These are phyloP conservation scores for Polyodon spathula DNA, from an alignment of 2,113 vertebrate genomes.

Conservation along the genomic window DNA sequence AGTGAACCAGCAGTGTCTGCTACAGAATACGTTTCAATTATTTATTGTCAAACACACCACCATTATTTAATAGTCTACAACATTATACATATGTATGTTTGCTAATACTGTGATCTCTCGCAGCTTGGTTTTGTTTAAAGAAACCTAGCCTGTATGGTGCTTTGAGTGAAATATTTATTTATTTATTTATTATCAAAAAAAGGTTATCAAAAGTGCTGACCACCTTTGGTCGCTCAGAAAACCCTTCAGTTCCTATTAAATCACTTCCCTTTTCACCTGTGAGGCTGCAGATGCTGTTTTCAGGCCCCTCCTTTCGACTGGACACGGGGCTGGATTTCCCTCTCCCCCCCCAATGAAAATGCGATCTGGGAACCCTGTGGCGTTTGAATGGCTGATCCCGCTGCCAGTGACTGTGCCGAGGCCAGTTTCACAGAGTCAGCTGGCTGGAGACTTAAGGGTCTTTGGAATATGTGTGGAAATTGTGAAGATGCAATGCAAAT, in stretches of 20 bases:
- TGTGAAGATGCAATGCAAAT: conserved; percentile 25
- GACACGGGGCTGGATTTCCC: conserved; percentile 11
- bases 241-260: neutral
- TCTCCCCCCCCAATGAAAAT: conserved; percentile 37
- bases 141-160: too few species aligned
- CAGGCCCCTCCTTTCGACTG: conserved; percentile 17
- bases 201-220: neutral
- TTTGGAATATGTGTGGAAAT: conserved; percentile 23
- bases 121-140: too few species aligned
- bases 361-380: conserved; percentile 13
- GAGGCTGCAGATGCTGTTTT: conserved; percentile 36
- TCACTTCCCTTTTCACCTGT: conserved; percentile 30
- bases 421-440: conserved; percentile 26
- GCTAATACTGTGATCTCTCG: too few species aligned
- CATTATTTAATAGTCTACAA: too few species aligned
- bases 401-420: conserved; percentile 29
- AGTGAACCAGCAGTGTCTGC: too few species aligned
- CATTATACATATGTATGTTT: too few species aligned
- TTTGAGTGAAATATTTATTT: too few species aligned
- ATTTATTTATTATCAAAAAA: too few species aligned
- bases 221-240: conserved; percentile 4
- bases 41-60: too few species aligned
- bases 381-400: conserved; percentile 32
- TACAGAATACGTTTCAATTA: too few species aligned
- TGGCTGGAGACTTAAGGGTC: conserved; percentile 25